Percentiles rank a stretch among this genome's conserved stretches.
These are phyloP conservation scores for Clivina fossor DNA, from an alignment of 2,888 invertebrate genomes.

Conservation along the genomic window DNA sequence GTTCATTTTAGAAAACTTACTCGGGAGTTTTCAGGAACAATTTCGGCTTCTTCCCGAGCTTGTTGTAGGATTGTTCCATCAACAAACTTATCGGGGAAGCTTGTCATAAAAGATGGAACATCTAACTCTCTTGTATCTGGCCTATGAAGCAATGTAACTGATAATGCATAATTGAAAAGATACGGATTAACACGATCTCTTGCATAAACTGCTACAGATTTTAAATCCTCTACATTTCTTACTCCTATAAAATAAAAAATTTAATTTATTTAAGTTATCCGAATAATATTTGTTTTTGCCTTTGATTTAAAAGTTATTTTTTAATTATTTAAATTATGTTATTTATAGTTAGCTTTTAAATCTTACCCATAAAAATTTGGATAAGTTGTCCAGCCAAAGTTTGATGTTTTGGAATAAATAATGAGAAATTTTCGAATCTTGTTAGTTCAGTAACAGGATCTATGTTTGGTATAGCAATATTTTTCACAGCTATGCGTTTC, in stretches of 20 bases:
- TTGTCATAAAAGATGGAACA: conserved; percentile 73
- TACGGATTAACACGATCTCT: conserved; percentile 77
- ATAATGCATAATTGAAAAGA: conserved; percentile 76
- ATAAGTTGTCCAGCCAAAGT: conserved; percentile 71
- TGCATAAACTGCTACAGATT: conserved; percentile 70
- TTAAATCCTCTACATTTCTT: conserved; percentile 69
- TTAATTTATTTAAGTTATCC: neutral
- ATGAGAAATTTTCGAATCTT: conserved; percentile 67
- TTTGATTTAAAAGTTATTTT: too few relatives aligned
- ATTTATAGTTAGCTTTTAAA: too few relatives aligned
- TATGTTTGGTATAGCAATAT: conserved; percentile 60
- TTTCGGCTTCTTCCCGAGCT: conserved; percentile 68
- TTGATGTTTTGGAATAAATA: conserved; percentile 73
- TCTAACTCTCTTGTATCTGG: conserved; percentile 69
- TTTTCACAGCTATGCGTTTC: conserved; percentile 59
- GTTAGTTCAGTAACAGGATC: conserved; percentile 58
- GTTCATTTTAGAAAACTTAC: conserved; percentile 53
- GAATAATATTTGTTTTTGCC: too few relatives aligned
- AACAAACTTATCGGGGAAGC: conserved; percentile 81
- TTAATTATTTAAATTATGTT: conserved; percentile 9
- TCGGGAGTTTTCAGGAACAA: conserved; percentile 63
- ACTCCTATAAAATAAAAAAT: conserved; percentile 58
- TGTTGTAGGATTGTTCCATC: conserved; percentile 71
- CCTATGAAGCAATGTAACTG: conserved; percentile 75
- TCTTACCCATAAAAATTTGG: conserved; percentile 66